Evolutionary conservation across 2,888 invertebrate species (phyloP), one percentile per base, ranked within the genome.

Genomic region (Drosophila silvestris): DNA sequence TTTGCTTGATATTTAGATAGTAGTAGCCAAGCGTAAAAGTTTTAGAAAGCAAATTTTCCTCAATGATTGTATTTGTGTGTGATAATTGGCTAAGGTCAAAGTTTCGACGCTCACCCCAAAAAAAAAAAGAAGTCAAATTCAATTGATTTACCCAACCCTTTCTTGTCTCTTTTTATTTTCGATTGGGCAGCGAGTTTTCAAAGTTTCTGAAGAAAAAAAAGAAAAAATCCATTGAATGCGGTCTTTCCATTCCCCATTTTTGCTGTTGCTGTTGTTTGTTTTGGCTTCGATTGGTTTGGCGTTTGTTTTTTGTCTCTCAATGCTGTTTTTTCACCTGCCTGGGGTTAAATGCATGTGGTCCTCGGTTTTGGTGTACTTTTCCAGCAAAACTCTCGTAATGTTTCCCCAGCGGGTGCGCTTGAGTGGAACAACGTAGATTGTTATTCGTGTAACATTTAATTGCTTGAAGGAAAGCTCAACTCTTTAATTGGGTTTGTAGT

Each of bases 1-100:
- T 81, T 70, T 60, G 72, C 81, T 84, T 89, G 89, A 82, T 87
- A 87, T 82, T 77, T 70, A 78, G 80, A 73, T 77, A 73, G 76
- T 85, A 77, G 83, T 74, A 59, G 56, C 54, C 44, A 30, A 63
- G 56, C 44, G 41, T 22, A 51, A 83, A 77, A 82, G 53, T 78
- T 82, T 74, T 62, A n/a, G 54, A 76, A 90, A 82, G 79, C 88
- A 87, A 85, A 90, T 89, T 82, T 85, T 74, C 74, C 66, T 75
- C 70, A 77, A 50, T 70, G 69, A 83, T 86, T 74, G n/a, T 72
- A 74, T 85, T 72, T 66, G 30, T 52, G 79, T 84, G 70, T 79
- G 85, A 85, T 85, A 90, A 90, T 85, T 85, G 90, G 85, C 88
- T 63, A 76, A 73, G 85, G 78, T 69, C 79, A 82, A 39, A 56